Percentiles rank a stretch among this genome's conserved stretches.
Conservation (phyloP, 2,888 invertebrate genomes). For the Acleris literana region DNA sequence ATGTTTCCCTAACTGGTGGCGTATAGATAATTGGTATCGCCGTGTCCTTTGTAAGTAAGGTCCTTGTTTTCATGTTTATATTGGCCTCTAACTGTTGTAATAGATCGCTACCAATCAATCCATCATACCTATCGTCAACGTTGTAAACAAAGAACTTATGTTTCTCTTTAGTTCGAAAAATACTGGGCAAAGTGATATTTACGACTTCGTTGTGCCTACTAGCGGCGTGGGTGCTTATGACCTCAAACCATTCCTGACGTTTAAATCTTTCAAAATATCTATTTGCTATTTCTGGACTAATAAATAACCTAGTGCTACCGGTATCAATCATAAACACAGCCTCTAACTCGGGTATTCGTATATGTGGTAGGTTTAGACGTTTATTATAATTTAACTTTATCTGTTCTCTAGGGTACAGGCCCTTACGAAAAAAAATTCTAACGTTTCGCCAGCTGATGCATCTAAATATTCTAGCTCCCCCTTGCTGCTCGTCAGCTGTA, state of each 20-base stretch:
- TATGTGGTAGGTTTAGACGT: slow-evolving; percentile 34
- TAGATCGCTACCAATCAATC: slow-evolving; percentile 38
- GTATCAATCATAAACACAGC: slow-evolving; percentile 40
- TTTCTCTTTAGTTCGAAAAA: slow-evolving; percentile 33
- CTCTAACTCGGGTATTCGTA: slow-evolving; percentile 37
- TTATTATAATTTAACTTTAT: slow-evolving; percentile 27
- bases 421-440: slow-evolving; percentile 2
- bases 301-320: slow-evolving; percentile 38
- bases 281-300: slow-evolving; percentile 28
- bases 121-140: slow-evolving; percentile 37
- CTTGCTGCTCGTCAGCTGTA: neutral
- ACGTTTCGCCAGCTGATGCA: neutral
- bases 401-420: slow-evolving; percentile 6
- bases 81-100: slow-evolving; percentile 38
- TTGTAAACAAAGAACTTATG: slow-evolving; percentile 27
- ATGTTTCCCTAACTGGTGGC: slow-evolving; percentile 10
- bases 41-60: slow-evolving; percentile 18
- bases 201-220: slow-evolving; percentile 38
- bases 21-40: slow-evolving; percentile 37
- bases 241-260: slow-evolving; percentile 36
- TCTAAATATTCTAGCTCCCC: neutral
- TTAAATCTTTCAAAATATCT: slow-evolving; percentile 24
- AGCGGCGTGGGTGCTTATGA: slow-evolving; percentile 39
- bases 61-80: slow-evolving; percentile 34
- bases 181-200: slow-evolving; percentile 31